Conservation (phyloP, 2,888 invertebrate species). For the Polyploca ridens region DNA sequence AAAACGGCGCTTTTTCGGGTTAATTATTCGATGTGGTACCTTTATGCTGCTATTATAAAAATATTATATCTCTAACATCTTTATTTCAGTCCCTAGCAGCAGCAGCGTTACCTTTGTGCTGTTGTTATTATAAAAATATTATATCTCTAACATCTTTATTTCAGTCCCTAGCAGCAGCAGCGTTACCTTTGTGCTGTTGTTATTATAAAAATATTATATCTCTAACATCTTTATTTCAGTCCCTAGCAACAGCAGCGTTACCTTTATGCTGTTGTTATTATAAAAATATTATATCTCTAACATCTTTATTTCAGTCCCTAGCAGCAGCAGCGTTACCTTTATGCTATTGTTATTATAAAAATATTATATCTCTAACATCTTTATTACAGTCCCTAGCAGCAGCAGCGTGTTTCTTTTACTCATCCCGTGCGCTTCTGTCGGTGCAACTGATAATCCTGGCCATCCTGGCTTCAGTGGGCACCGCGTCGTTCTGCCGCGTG, state of each 20-base stretch:
- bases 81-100: slow-evolving; percentile 91
- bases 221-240: slow-evolving; percentile 76
- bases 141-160: slow-evolving; percentile 5
- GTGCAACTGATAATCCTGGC: slow-evolving; percentile 90
- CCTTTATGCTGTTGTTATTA: no score
- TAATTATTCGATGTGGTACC: no score
- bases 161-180: slow-evolving; percentile 93
- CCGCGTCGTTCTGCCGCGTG: slow-evolving; percentile 90
- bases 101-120: no score
- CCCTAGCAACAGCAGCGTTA: slow-evolving; percentile 93
- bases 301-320: slow-evolving; percentile 86
- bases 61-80: slow-evolving; percentile 2
- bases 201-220: neutral
- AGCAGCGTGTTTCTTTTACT: slow-evolving; percentile 93
- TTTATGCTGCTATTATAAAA: neutral
- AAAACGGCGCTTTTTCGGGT: no score
- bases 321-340: slow-evolving; percentile 89
- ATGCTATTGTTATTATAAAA: neutral
- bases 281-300: slow-evolving; percentile 6
- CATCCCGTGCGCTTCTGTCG: slow-evolving; percentile 88
- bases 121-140: neutral
- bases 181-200: no score
- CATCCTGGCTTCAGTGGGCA: slow-evolving; percentile 89
- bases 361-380: slow-evolving; percentile 2
- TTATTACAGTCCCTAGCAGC: slow-evolving; percentile 91